Evolutionary conservation across 37 sponge, comb jelly and placozoan species (phyloP), one percentile per base, ranked within the genome.

Genomic region (Hormiphora californensis): DNA sequence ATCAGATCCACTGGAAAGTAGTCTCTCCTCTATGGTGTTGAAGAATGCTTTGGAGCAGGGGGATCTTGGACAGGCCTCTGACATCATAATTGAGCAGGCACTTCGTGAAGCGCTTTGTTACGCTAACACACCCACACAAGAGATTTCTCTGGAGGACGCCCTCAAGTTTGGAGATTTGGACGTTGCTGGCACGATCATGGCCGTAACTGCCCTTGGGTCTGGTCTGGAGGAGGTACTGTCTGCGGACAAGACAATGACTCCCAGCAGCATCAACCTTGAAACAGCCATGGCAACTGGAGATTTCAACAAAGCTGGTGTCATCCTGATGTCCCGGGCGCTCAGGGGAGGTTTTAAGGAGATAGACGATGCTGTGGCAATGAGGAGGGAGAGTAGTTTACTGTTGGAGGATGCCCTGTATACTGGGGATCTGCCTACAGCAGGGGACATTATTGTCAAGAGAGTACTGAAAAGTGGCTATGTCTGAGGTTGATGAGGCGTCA

Each of bases 21-120:
- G 23, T 3, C 40, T 73, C 81, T 23, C 46, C 43, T n/a, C 81
- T 25, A 73, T 73, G 81, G 38, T 73, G 3, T 73, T 73, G 46
- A 36, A 73, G 35, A 7, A 36, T 27, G 81, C 81, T 40, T 28
- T 73, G 17, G 27, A 41, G 1, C 36, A 73, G 17, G 43, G 27
- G 40, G 81, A 73, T 41, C 43, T 41, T 4, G 46, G 9, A n/a
- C 21, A 22, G 23, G 44, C 32, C 1, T 35, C 38, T 36, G 37
- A 34, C 12, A 33, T 32, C 37, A 33, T 65, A 7, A 73, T 73
- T 36, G 81, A n/a, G 3, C 1, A 0, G 8, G 40, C 81, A 1
- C 38, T 73, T 1, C 43, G 44, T 23, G 81, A 73, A 41, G 81
- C 81, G 12, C 0, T 73, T 4, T n/a, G 43, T 0, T 73, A 39